Evolutionary conservation across 2,113 vertebrate species (phyloP), one percentile per base, ranked within the genome.

Genomic region (Pantherophis guttatus): DNA sequence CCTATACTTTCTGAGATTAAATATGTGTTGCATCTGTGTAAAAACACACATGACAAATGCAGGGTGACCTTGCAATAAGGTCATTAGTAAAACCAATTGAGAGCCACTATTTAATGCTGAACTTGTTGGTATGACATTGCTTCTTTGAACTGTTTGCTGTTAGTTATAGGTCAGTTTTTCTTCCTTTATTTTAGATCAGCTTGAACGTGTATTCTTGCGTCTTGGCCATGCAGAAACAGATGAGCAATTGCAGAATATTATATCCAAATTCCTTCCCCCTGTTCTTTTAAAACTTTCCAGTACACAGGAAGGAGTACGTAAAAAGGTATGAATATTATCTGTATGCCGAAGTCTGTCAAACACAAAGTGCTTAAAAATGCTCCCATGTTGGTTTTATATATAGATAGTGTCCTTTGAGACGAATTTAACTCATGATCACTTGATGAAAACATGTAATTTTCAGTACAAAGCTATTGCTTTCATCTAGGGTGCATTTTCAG

Each of bases 171-270:
- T 94, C 88, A 10, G 87, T 3, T 95, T 94, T 19, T 58, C 90
- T 87, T 88, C 53, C 90, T 93, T 96, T 95, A 93, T 93, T 96
- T 85, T 96, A 99, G 99, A 99, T 98, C 99, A 99, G 57, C 98
- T 99, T 97, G 99, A 99, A 95, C 98, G 99, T 1, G 99, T 99
- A 94, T 99, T 99, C 97, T 98, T 99, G 91, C 98, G 99, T 89
- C 98, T 99, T 90, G 99, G 99, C 97, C 99, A 99, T 97, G 99
- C 99, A 95, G 99, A 99, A 96, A 99, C 99, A 85, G 99, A 99
- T 90, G 99, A 99, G 13, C 99, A 99, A 89, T 97, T 99, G 85
- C 99, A 99, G 97, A 99, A 98, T 92, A 99, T 99, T 96, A 99
- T 99, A 97, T 99, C 99, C 91, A 99, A 99, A 97, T 99, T 99